Evolutionary conservation across 2,113 vertebrate genomes (phyloP), one percentile per base, ranked within the genome.

Genomic region (Notarius quadriscutis): DNA sequence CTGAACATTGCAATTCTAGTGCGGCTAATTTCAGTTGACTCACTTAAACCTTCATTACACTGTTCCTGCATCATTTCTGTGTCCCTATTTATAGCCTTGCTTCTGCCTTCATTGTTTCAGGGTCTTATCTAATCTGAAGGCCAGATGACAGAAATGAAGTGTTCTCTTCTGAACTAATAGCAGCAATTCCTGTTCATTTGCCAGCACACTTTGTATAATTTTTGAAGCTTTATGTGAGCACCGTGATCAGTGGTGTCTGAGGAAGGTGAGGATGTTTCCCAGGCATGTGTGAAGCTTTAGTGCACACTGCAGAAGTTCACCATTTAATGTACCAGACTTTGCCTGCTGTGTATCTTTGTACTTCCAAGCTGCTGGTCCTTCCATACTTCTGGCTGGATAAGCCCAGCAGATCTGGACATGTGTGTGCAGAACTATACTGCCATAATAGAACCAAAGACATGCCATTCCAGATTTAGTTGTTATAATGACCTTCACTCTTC

Each of bases 261-360:
- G 75, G 84, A 84, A 91, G 89, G 57, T 69, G 89, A 91, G 57
- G 50, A 79, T 85, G 83, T 87, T 78, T 83, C 14, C 72, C 63
- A 86, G 90, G 90, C 86, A 91, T 84, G 88, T 91, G 90, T 84
- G 74, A 81, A 88, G 87, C 92, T 89, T 89, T 89, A 86, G 90
- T 87, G 89, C 89, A 89, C 86, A 89, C 89, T 89, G 87, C 88
- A 80, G 89, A 84, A 88, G 86, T 77, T 89, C 88, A 90, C 90
- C 88, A 72, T 84, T 89, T 88, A 87, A 91, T 91, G 82, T 89
- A 91, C 87, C 85, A 90, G 91, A 91, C 90, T 90, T 60, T 0
- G 83, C 81, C 88, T 84, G 88, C 86, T 91, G 91, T 92, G 91
- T 87, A 53, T 82, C 85, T 84, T 74, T 53, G 80, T 78, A 60